These are phyloP conservation scores for Clistopyga incitator DNA, from an alignment of 2,888 invertebrate genomes.

Conservation along the genomic window DNA sequence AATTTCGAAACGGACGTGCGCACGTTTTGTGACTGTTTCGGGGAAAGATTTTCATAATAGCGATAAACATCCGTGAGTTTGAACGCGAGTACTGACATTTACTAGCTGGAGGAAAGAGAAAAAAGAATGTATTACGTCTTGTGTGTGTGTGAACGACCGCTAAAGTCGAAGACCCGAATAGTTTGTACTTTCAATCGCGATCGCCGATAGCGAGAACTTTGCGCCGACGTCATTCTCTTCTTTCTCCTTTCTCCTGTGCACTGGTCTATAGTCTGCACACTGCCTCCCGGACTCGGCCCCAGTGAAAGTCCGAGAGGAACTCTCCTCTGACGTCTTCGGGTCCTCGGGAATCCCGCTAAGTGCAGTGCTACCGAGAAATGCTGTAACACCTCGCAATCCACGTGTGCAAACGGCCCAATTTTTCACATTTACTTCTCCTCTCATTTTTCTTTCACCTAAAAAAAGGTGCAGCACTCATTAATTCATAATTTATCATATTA, in stretches of 20 bases:
- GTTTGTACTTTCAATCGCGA: constrained; percentile 25
- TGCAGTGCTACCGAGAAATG: constrained; percentile 11
- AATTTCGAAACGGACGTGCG: neutral
- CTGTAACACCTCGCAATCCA: constrained; percentile 22
- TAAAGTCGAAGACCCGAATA: constrained; percentile 1
- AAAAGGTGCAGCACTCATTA: too few relatives aligned
- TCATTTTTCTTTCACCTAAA: too few relatives aligned
- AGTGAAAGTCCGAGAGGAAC: constrained; percentile 47
- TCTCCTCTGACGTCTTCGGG: constrained; percentile 24
- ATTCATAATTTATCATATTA: too few relatives aligned
- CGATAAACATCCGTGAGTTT: constrained; percentile 7
- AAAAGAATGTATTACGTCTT: neutral
- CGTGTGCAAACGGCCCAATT: constrained; percentile 1
- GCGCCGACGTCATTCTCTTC: constrained; percentile 38
- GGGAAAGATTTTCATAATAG: neutral
- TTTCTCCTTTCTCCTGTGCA: constrained; percentile 51
- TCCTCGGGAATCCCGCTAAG: constrained; percentile 40
- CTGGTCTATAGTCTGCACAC: neutral
- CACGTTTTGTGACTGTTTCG: neutral
- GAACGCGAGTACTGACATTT: neutral
- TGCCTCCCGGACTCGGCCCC: constrained; percentile 23
- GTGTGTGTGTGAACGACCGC: constrained; percentile 1
- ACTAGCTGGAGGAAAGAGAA: neutral
- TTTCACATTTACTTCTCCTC: too few relatives aligned
- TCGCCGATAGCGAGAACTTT: constrained; percentile 6